Evolutionary conservation across 1,140 invertebrate genomes (phyloP), one percentile per base, ranked within the genome.

Genomic region (Dryas iulia): DNA sequence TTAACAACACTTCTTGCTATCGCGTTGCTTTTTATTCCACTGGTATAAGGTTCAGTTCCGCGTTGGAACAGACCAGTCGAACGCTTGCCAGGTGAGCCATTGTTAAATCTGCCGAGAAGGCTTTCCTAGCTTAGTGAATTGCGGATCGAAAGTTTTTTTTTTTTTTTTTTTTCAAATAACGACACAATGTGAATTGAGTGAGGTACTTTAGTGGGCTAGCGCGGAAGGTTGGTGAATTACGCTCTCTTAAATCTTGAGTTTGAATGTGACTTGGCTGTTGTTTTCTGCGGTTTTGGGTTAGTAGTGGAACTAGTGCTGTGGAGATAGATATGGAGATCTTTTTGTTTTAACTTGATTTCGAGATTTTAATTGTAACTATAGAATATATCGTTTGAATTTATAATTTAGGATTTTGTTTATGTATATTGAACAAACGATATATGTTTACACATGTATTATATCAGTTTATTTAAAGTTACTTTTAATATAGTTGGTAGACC

Each of bases 21-120:
- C 21, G 11, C 11, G 8, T 10, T 58, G 12, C 12, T 24, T 52
- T 56, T 11, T 57, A 58, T 61, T 10, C 0, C 12, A 1, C 7
- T 3, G 11, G 0, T 0, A 24, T 71, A 66, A 61, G 58, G 58
- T 47, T 31, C 10, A 56, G 8, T 61, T 58, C 52, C 25, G 39
- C 6, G 54, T 35, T 60, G 25, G 69, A 3, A 23, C 0, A 3
- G 24, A 39, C 26, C 58, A 28, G 1, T 2, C 26, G 0, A 28
- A 31, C 35, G 4, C 31, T 60, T 66, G 69, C 57, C 52, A 24
- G 62, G 62, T 66, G 52, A 30, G 57, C 31, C 62, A 71, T 71
- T 71, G 69, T 71, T 71, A 71, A 71, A 71, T 71, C 63, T 71
- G 69, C 69, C 59, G 69, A 71, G 69, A 56, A 71, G 69, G 59